Percentiles rank a stretch among this genome's conserved stretches.
Evolutionary conservation across 2,888 invertebrate species (phyloP).

Genomic region (Polietes domitor): DNA sequence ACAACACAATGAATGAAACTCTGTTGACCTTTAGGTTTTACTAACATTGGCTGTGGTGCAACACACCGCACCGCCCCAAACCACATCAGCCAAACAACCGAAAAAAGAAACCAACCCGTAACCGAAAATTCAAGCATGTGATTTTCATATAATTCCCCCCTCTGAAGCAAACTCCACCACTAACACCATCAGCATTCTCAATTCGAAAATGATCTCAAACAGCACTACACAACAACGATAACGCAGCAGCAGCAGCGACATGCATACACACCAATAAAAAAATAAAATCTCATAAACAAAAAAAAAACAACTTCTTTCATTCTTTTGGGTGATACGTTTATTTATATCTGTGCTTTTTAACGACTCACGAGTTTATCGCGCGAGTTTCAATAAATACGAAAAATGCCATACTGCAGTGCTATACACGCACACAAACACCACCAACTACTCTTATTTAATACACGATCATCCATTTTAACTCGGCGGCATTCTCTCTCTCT

Average conservation of each 20-base stretch:
- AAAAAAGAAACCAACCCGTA: not conserved
- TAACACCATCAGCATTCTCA: too few species aligned
- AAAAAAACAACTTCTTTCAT: conserved; percentile 33
- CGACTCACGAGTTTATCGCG: conserved; percentile 63
- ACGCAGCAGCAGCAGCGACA: not conserved
- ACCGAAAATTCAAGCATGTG: not conserved
- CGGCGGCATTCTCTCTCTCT: too few species aligned
- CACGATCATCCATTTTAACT: too few species aligned
- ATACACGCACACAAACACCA: too few species aligned
- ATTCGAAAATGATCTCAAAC: not conserved
- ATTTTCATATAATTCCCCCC: not conserved
- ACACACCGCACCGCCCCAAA: not conserved
- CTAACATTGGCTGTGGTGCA: not conserved
- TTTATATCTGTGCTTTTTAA: not conserved
- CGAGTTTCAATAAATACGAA: conserved; percentile 44
- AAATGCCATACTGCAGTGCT: not conserved
- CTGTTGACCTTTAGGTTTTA: not conserved
- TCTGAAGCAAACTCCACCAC: not conserved
- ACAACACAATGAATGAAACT: not conserved
- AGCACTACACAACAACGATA: not conserved
- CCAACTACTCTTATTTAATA: too few species aligned
- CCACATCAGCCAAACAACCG: not conserved
- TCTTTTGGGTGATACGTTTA: not conserved
- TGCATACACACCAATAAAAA: not conserved
- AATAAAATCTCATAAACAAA: not conserved